Base-by-base conservation (phyloP, 2,888 invertebrate genomes). In the Lycocerus yunnanus region DNA sequence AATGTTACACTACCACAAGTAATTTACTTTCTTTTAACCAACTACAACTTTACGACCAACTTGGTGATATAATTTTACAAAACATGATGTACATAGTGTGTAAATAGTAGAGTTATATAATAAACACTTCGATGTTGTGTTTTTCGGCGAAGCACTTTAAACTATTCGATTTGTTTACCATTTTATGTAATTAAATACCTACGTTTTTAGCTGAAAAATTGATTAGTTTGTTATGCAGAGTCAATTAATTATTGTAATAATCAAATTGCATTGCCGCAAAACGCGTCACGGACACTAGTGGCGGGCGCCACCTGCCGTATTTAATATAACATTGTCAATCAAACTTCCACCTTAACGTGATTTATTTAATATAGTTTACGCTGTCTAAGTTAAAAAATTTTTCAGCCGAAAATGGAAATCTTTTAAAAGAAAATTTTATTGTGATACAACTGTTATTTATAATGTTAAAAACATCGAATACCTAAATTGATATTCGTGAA, bases 81-180 rank as follows among this genome's bases (percentile, higher is more conserved):
- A 21, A 65, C 2, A 24, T 10, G 24, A 65, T 75, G 75, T 75
- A 75, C 58, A 75, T 74, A 74, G 43, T 66, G 15, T 75, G 75
- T 75, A 75, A 58, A 75, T 75, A 75, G 63, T 75, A 75, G 75
- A 58, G 66, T 16, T 69, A 75, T 20, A 13, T 63, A 16, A 20
- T 63, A 63, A 63, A 63, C 16, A 63, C 20, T 43, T 43, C n/a
- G 43, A 43, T 43, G 43, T 43, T 43, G 43, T 43, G 43, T 43
- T 43, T 43, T 43, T 43, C 43, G 43, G 43, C 43, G 43, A 43
- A 43, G 43, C 43, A 43, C 43, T 43, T 43, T 43, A 13, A 43
- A 43, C 43, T 43, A 43, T 43, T 43, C n/a, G 43, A 43, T 43
- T 43, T 43, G 43, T 43, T 43, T 43, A 43, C 43, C 43, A n/a